Conservation (phyloP, 2,113 vertebrate genomes). For the Myxocyprinus asiaticus region DNA sequence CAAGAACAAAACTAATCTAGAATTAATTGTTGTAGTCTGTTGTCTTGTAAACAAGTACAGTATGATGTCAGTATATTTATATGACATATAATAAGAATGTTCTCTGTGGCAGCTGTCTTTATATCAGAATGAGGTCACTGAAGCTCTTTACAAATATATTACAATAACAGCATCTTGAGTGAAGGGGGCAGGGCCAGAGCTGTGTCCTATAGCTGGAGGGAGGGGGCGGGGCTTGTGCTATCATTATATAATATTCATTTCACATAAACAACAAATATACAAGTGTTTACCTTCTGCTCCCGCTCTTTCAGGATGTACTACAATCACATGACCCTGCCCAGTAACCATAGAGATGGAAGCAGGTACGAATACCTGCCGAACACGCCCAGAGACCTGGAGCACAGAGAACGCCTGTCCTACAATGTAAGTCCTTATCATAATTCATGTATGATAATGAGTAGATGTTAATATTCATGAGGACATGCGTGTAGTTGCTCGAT, state of each 20-base stretch:
- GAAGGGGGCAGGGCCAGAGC: background rate
- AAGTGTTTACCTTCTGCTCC: background rate
- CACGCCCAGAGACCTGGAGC: constrained; percentile 68
- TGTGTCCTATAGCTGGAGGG: background rate
- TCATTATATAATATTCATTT: background rate
- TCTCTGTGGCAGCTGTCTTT: too few relatives aligned
- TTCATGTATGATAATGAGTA: too few relatives aligned
- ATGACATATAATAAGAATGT: too few relatives aligned
- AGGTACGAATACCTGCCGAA: constrained; percentile 72
- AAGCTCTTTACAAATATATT: too few relatives aligned
- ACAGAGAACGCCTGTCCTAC: constrained; percentile 54
- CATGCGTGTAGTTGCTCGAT: constrained; percentile 23
- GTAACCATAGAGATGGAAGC: constrained; percentile 68
- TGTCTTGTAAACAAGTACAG: too few relatives aligned
- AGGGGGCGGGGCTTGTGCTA: background rate
- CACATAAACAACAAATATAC: background rate
- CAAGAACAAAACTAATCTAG: too few relatives aligned
- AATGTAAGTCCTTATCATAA: constrained; percentile 65
- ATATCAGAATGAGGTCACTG: too few relatives aligned
- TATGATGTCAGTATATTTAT: too few relatives aligned
- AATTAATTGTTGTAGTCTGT: too few relatives aligned
- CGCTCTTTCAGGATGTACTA: constrained; percentile 65
- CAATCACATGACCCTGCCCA: constrained; percentile 69
- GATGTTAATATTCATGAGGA: too few relatives aligned
- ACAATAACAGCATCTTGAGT: too few relatives aligned